These are phyloP conservation scores for Agriopis leucophaearia DNA, from an alignment of 2,888 invertebrate species.

Conservation along the genomic window DNA sequence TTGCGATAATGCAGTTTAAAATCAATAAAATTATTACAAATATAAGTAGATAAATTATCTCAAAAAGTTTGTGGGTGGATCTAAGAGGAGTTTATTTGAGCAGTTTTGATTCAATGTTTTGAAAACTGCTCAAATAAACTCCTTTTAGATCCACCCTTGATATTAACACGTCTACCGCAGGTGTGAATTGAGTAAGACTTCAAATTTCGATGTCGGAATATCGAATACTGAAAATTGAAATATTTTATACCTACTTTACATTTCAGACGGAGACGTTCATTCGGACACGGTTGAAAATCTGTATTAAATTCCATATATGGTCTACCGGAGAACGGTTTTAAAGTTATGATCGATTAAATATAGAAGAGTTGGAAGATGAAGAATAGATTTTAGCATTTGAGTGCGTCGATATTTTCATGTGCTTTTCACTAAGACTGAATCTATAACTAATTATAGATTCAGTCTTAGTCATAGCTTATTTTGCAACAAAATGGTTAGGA, in stretches of 20 bases:
- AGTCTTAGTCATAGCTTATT: too few relatives aligned
- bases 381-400: background rate
- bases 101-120: too few relatives aligned
- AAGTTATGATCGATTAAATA: constrained; percentile 16
- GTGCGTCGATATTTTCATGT: background rate
- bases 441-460: too few relatives aligned
- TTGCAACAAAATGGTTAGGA: too few relatives aligned
- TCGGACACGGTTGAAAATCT: constrained; percentile 32
- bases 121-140: background rate
- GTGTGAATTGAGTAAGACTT: constrained; percentile 38
- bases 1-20: too few relatives aligned
- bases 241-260: constrained; percentile 35
- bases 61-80: too few relatives aligned
- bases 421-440: background rate
- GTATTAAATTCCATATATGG: constrained; percentile 29
- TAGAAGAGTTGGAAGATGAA: background rate
- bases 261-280: constrained; percentile 35
- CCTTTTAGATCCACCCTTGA: background rate
- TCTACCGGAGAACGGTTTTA: constrained; percentile 11
- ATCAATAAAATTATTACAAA: too few relatives aligned
- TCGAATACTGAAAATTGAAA: constrained; percentile 49
- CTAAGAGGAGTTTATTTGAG: background rate
- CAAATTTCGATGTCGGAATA: constrained; percentile 33
- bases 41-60: too few relatives aligned
- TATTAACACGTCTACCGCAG: constrained; percentile 35